Percentiles rank a stretch among this genome's conserved stretches.
phyloP scores from a whole-genome alignment of 2,797 vertebrate species.

The Melopsittacus undulatus region DNA sequence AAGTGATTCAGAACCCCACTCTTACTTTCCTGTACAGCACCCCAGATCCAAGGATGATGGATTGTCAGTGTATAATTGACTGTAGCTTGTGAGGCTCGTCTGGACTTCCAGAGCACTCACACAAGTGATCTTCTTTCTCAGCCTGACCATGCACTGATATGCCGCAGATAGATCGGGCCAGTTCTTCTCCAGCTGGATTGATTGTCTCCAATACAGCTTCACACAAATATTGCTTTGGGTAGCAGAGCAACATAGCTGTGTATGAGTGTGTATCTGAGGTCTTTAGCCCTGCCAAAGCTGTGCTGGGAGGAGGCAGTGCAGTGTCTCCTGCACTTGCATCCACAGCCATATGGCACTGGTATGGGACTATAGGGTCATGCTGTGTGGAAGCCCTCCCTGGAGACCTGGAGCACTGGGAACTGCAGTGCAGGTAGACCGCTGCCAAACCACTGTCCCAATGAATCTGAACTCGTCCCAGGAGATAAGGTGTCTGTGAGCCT shows the following conservation, averaged over 20 bases:
- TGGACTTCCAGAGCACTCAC: background rate
- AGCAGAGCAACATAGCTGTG: background rate
- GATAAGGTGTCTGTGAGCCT: background rate
- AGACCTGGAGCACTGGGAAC: background rate
- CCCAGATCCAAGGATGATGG: background rate
- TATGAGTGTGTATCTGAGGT: background rate
- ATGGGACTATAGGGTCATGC: no score
- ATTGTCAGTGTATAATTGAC: background rate
- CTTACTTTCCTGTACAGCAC: background rate
- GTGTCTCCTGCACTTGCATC: background rate
- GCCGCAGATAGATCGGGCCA: no score
- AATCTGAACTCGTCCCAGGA: background rate
- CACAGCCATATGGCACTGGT: rapidly evolving
- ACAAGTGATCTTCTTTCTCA: background rate
- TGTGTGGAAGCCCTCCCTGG: background rate
- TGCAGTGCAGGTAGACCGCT: background rate
- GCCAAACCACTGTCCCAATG: background rate
- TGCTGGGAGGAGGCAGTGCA: background rate
- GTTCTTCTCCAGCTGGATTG: background rate
- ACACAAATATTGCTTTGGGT: background rate
- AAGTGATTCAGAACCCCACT: background rate
- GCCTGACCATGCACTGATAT: background rate
- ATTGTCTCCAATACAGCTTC: background rate
- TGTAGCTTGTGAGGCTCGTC: background rate
- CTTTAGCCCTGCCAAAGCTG: background rate